Conservation (phyloP, 2,797 vertebrate genomes). For the Pteropus rufus region DNA sequence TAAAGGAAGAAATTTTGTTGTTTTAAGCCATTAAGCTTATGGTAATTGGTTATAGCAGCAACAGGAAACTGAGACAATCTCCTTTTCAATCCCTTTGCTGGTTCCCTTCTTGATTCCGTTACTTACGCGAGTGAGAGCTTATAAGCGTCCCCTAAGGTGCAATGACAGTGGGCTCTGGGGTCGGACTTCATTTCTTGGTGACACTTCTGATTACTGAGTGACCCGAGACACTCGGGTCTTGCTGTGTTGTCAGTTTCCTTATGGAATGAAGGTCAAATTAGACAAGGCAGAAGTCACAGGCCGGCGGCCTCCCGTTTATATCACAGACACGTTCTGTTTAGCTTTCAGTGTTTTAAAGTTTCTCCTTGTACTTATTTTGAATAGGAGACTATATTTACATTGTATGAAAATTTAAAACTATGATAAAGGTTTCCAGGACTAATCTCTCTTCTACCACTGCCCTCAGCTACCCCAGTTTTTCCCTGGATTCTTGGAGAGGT, state of each 20-base stretch:
- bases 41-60: background rate
- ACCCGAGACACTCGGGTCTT: background rate
- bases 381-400: background rate
- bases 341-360: background rate
- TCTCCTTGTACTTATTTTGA: background rate
- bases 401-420: background rate
- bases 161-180: background rate
- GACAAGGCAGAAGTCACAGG: background rate
- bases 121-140: background rate
- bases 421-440: background rate
- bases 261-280: background rate
- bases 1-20: background rate
- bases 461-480: background rate
- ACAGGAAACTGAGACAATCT: background rate
- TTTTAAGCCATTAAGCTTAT: background rate
- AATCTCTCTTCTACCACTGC: background rate
- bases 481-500: background rate
- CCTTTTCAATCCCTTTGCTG: background rate
- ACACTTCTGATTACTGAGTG: background rate
- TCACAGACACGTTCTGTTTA: background rate
- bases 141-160: background rate
- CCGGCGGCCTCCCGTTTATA: background rate
- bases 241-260: background rate
- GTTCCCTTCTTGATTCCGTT: too few species aligned
- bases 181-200: background rate